Evolutionary conservation across 2,797 vertebrate species (phyloP), one percentile per base, ranked within the genome.

Genomic region (Dipus sagitta): DNA sequence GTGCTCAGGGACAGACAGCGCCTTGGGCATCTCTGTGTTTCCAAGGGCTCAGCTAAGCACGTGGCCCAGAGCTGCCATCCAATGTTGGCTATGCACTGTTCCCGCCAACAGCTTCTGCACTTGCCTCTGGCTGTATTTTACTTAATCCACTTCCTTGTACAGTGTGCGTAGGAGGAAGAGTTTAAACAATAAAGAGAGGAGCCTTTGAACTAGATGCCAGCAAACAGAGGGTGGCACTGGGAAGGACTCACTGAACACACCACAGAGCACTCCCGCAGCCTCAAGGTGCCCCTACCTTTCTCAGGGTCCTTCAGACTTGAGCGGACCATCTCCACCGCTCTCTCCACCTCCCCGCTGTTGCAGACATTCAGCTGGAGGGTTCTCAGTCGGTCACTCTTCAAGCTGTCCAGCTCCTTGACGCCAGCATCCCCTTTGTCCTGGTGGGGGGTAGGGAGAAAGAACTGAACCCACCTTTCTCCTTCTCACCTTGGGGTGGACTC

Each of bases 361-460:
- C 98, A 98, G 70, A 99, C 98, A 0, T 99, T 98, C 68, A 98
- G 98, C 94, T 98, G 98, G 26, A 99, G 34, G 0, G 98, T 98
- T 91, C 97, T 97, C 97, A 99, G 94, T 14, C 97, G 96, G 85
- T 98, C 97, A 20, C 98, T 98, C 4, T 98, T 98, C 98, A 99
- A 96, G 83, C 86, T 85, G 79, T 98, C 98, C 92, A 99, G 96
- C 1, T 98, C 98, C 95, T 98, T 97, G 92, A 97, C 97, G 20
- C 98, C 98, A 13, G 94, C 97, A 13, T 97, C 95, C 79, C 98
- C 98, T 88, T 98, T 98, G 91, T 98, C 97, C 97, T 34, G 2
- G 92, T 34, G 89, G 67, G 70, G 47, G 11, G 2, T 91, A 42
- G 91, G 67, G 70, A 91, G 68, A 91, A 65, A 6, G 7, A 17